A percentile compares a stretch with the other conserved stretches of the same genome.
Conservation (phyloP, 2,888 invertebrate species). For the Aphidius colemani region DNA sequence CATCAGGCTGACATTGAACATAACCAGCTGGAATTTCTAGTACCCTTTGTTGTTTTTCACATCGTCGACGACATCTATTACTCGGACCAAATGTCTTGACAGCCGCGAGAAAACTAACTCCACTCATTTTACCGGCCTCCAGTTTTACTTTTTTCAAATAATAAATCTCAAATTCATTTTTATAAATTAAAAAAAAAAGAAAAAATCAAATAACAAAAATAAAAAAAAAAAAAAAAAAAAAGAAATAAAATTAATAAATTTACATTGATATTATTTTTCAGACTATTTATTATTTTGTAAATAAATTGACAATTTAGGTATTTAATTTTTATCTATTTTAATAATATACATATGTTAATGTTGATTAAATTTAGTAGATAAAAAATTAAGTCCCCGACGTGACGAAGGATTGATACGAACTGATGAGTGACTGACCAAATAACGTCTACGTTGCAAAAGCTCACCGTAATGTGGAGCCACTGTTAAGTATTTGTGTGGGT, state of each 20-base stretch:
- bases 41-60: constrained; percentile 67
- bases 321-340: too few relatives aligned
- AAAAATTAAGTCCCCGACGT: background rate
- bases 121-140: constrained; percentile 61
- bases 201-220: too few relatives aligned
- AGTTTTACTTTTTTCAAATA: background rate
- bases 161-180: too few relatives aligned
- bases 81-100: constrained; percentile 72
- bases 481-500: too few relatives aligned
- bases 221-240: too few relatives aligned
- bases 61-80: constrained; percentile 66
- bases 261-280: background rate
- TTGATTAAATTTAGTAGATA: too few relatives aligned
- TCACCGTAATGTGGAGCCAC: too few relatives aligned
- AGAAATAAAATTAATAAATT: background rate
- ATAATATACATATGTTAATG: too few relatives aligned
- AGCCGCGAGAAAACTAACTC: constrained; percentile 65
- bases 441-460: too few relatives aligned
- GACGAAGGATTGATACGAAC: constrained; percentile 9
- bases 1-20: constrained; percentile 60
- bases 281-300: too few relatives aligned
- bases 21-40: constrained; percentile 54
- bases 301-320: too few relatives aligned
- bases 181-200: background rate
- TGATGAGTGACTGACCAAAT: constrained; percentile 23